These are phyloP conservation scores for Hermaeophaga mercurialis DNA, from an alignment of 2,888 invertebrate genomes.

Conservation along the genomic window DNA sequence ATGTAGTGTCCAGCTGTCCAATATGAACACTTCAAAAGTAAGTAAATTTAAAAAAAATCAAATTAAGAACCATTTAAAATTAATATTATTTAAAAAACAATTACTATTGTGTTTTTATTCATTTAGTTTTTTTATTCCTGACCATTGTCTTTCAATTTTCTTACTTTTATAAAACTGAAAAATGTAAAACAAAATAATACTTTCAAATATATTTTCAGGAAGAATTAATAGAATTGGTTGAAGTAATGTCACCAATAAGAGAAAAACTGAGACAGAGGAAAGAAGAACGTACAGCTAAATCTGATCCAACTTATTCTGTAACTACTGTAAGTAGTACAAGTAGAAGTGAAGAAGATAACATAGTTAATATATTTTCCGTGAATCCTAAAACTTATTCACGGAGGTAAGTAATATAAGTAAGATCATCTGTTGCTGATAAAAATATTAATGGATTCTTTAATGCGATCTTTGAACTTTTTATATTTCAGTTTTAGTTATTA, in stretches of 20 bases:
- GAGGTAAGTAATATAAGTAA: slow-evolving; percentile 8
- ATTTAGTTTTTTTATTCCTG: too few species aligned
- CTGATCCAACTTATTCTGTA: slow-evolving; percentile 23
- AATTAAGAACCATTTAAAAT: too few species aligned
- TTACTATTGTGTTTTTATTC: too few species aligned
- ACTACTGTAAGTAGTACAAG: slow-evolving; percentile 18
- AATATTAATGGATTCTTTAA: neutral
- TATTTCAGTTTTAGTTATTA: neutral
- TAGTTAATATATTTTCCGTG: slow-evolving; percentile 36
- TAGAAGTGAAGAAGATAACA: slow-evolving; percentile 27
- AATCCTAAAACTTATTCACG: slow-evolving; percentile 30
- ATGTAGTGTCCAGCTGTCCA: too few species aligned
- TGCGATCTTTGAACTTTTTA: neutral
- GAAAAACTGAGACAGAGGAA: slow-evolving; percentile 21
- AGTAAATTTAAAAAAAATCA: too few species aligned
- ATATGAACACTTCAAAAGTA: too few species aligned
- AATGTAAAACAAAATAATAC: too few species aligned
- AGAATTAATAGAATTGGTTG: slow-evolving; percentile 41
- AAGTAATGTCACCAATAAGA: slow-evolving; percentile 35
- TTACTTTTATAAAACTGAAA: too few species aligned
- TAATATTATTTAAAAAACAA: too few species aligned
- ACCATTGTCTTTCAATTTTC: too few species aligned
- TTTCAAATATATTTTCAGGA: too few species aligned
- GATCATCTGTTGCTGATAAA: neutral
- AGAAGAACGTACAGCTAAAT: slow-evolving; percentile 13